These are phyloP conservation scores for Tryphoninae sp. DNA, from an alignment of 2,888 invertebrate species.

Conservation along the genomic window DNA sequence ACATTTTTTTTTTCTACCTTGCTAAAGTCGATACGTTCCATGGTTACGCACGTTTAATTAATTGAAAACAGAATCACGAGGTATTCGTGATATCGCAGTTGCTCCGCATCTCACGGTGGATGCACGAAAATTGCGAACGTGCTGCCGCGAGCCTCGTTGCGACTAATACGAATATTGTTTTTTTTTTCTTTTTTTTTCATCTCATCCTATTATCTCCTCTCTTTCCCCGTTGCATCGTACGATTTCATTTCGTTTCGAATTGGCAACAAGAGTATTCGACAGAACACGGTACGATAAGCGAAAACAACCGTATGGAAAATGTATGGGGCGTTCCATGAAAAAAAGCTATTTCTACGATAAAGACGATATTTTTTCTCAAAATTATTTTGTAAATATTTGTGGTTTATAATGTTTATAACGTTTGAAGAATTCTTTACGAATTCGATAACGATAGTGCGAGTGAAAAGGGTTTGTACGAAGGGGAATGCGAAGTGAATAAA, in stretches of 20 bases:
- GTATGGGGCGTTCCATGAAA: neutral
- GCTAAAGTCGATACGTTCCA: neutral
- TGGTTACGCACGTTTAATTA: neutral
- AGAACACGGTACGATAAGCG: neutral
- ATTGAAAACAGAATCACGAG: neutral
- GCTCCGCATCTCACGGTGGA: neutral
- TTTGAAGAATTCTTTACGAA: no score
- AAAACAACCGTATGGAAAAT: neutral
- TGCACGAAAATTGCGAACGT: neutral
- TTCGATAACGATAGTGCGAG: no score
- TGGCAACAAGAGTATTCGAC: neutral
- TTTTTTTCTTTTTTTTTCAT: neutral
- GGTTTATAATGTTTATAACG: no score
- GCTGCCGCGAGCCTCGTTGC: neutral
- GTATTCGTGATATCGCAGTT: neutral
- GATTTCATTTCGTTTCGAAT: neutral
- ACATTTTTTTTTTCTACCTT: neutral
- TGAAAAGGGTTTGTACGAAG: no score
- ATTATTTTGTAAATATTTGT: neutral
- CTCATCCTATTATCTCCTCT: neutral
- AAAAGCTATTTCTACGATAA: neutral
- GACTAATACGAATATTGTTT: neutral
- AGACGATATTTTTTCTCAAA: neutral
- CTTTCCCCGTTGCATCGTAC: neutral
- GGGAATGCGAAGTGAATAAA: no score